phyloP scores from a whole-genome alignment of 2,797 vertebrate genomes.

The Adelosebastes latens region DNA sequence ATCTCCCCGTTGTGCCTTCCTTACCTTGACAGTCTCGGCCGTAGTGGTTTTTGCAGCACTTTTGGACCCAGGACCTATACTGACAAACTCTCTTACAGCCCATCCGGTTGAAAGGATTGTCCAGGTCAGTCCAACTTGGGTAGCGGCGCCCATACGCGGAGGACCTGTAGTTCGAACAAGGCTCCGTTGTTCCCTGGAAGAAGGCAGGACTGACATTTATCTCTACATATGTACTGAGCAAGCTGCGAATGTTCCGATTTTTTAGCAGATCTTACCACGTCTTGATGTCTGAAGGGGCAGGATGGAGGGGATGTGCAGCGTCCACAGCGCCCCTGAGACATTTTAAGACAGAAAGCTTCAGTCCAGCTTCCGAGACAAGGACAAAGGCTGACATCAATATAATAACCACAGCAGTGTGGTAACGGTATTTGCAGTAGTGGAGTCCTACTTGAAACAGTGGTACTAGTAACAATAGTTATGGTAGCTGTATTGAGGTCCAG shows the following conservation, averaged over 20 bases:
- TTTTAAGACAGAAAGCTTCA: conserved; percentile 28
- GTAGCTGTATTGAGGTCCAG: not conserved
- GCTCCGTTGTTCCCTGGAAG: conserved; percentile 42
- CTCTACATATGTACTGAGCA: not conserved
- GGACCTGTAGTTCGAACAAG: not conserved
- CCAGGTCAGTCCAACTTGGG: not conserved
- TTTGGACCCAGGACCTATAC: conserved; percentile 78
- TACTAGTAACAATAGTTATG: not conserved
- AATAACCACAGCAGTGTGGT: not conserved
- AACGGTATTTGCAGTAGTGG: not conserved
- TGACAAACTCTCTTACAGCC: conserved; percentile 85
- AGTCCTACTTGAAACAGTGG: not conserved
- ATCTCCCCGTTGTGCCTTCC: not conserved
- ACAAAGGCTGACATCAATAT: not conserved
- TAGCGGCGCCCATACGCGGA: rapidly evolving
- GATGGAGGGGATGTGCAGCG: conserved; percentile 69
- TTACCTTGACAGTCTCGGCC: conserved; percentile 90
- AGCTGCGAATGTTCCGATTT: not conserved
- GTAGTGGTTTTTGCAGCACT: conserved; percentile 93
- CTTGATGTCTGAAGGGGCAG: conserved; percentile 77
- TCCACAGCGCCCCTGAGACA: conserved; percentile 83
- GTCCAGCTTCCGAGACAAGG: not conserved
- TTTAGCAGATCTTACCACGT: conserved; percentile 74
- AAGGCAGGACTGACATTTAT: not conserved
- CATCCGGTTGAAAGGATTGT: rapidly evolving